These are phyloP conservation scores for Diploptera punctata DNA, from an alignment of 2,888 invertebrate species.

Conservation along the genomic window DNA sequence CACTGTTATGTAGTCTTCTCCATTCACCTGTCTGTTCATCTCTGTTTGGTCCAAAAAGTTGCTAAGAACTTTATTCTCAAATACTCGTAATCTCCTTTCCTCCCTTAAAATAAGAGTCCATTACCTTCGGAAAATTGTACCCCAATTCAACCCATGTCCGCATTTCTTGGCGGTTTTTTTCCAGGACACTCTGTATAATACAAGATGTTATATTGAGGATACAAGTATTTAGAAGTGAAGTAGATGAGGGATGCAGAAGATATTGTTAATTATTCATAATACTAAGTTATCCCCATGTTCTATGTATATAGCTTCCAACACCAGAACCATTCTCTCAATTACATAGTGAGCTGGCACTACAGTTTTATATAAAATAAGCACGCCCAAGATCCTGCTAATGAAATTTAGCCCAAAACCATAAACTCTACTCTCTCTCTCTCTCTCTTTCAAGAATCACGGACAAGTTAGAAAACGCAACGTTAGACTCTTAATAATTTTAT, in stretches of 20 bases:
- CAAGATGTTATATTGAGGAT: too few relatives aligned
- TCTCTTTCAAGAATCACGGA: constrained; percentile 34
- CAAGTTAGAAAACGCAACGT: constrained; percentile 36
- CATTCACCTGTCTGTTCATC: too few relatives aligned
- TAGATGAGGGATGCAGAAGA: constrained; percentile 23
- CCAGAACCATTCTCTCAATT: constrained; percentile 37
- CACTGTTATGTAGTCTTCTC: too few relatives aligned
- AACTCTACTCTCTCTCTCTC: constrained; percentile 32
- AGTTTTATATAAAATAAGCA: constrained; percentile 40
- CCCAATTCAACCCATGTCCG: too few relatives aligned
- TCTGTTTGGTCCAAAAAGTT: too few relatives aligned
- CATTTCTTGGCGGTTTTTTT: too few relatives aligned
- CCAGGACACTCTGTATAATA: too few relatives aligned
- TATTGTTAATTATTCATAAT: constrained; percentile 40
- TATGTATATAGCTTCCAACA: constrained; percentile 19
- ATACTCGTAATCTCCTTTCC: too few relatives aligned
- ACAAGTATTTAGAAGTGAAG: neutral
- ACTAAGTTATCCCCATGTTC: constrained; percentile 35
- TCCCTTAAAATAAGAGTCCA: too few relatives aligned
- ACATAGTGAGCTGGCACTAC: constrained; percentile 19
- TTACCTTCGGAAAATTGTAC: too few relatives aligned
- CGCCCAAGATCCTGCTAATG: constrained; percentile 40
- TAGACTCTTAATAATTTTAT: constrained; percentile 41
- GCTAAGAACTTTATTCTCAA: too few relatives aligned
- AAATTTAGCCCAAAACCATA: constrained; percentile 44